Conservation (phyloP, 1,140 invertebrate genomes). For the Yoshiicerus persimilis region DNA sequence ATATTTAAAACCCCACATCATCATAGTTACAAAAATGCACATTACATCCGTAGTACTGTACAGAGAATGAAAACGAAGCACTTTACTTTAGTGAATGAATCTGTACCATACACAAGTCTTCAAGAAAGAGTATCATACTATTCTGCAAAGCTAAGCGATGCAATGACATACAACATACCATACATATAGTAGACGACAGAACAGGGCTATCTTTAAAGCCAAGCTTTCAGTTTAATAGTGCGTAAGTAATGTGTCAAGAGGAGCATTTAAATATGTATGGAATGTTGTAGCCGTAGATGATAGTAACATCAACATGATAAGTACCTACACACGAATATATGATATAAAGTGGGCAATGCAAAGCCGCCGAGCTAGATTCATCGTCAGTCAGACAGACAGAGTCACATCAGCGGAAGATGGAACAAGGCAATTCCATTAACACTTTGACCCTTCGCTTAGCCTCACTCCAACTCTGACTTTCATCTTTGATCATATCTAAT, state of each 20-base stretch:
- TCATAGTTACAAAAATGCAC: background rate
- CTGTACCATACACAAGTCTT: too few species aligned
- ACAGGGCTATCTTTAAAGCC: background rate
- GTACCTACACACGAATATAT: background rate
- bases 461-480: background rate
- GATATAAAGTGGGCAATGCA: background rate
- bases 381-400: background rate
- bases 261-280: background rate
- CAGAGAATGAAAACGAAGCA: too few species aligned
- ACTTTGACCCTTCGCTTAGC: background rate
- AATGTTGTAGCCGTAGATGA: background rate
- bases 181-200: background rate
- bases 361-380: background rate
- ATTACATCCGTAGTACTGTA: too few species aligned
- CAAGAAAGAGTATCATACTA: too few species aligned
- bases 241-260: background rate
- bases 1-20: background rate
- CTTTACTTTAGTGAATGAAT: too few species aligned
- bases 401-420: slow-evolving; percentile 4
- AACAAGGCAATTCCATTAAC: slow-evolving; percentile 13
- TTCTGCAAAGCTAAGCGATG: too few species aligned
- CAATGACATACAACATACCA: background rate
- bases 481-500: background rate
- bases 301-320: background rate
- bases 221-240: background rate